A percentile compares a stretch with the other conserved stretches of the same genome.
phyloP scores from a whole-genome alignment of 2,797 vertebrate genomes.

The Fratercula arctica region DNA sequence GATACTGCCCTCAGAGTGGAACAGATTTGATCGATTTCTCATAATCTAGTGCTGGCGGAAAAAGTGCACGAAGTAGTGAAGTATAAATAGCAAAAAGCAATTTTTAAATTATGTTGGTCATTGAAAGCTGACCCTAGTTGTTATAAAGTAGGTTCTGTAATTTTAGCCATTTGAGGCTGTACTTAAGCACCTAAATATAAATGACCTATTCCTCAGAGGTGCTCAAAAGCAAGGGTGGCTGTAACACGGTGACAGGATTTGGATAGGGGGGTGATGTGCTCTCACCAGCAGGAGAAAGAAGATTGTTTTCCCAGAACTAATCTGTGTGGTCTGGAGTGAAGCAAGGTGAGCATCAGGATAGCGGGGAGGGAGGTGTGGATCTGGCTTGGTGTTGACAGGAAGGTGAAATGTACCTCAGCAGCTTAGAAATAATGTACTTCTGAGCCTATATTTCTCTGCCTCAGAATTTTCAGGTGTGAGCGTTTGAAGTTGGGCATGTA shows the following conservation, averaged over 20 bases:
- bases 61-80: background rate
- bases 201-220: conserved; percentile 23
- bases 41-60: background rate
- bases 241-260: background rate
- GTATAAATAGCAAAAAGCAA: conserved; percentile 31
- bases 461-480: background rate
- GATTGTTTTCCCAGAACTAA: conserved; percentile 28
- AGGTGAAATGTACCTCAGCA: background rate
- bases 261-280: background rate
- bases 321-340: background rate
- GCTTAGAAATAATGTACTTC: background rate
- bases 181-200: conserved; percentile 43
- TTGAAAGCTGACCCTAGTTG: conserved; percentile 14
- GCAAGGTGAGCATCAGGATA: background rate
- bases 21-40: background rate
- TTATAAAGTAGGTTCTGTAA: conserved; percentile 13
- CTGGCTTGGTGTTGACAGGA: background rate
- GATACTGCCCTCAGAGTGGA: background rate
- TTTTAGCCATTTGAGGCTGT: conserved; percentile 19
- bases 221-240: background rate
- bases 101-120: conserved; percentile 33
- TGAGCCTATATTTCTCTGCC: background rate
- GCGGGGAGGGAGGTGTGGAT: background rate
- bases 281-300: background rate
- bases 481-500: background rate